Percentiles rank a stretch among this genome's conserved stretches.
phyloP scores from a whole-genome alignment of 2,113 vertebrate genomes.

The Pygoscelis adeliae region DNA sequence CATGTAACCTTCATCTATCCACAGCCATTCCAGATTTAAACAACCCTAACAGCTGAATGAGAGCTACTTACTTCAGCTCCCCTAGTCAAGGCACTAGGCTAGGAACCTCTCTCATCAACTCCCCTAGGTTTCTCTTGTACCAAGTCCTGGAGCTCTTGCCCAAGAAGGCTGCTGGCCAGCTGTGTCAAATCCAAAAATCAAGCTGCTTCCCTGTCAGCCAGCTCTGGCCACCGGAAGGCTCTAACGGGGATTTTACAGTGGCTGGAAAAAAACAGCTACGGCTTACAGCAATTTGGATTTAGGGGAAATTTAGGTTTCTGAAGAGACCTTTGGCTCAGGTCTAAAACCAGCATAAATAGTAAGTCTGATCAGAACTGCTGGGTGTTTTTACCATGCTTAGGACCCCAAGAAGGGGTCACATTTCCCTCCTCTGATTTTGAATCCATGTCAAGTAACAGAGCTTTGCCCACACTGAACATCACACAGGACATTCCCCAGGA shows the following conservation, averaged over 20 bases:
- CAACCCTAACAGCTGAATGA: background rate
- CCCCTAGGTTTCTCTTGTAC: fast-evolving
- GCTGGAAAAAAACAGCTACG: background rate
- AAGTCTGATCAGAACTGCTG: background rate
- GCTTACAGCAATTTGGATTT: background rate
- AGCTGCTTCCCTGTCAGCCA: background rate
- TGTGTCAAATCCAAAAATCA: background rate
- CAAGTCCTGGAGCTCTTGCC: background rate
- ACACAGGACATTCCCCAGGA: background rate
- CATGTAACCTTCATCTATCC: background rate
- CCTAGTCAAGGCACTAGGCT: background rate
- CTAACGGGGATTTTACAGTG: background rate
- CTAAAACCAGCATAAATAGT: background rate
- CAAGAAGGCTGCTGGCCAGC: background rate
- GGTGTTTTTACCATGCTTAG: background rate
- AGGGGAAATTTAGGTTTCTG: background rate
- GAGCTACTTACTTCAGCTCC: background rate
- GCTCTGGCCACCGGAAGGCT: background rate
- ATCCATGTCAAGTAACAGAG: background rate
- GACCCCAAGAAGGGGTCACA: background rate
- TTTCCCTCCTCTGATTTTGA: background rate
- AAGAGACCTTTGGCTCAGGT: background rate
- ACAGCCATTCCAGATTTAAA: background rate
- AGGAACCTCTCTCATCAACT: background rate
- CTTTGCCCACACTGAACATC: background rate